A percentile compares a stretch with the other conserved stretches of the same genome.
Evolutionary conservation across 2,888 invertebrate genomes (phyloP).

Genomic region (Melinaea marsaeus): DNA sequence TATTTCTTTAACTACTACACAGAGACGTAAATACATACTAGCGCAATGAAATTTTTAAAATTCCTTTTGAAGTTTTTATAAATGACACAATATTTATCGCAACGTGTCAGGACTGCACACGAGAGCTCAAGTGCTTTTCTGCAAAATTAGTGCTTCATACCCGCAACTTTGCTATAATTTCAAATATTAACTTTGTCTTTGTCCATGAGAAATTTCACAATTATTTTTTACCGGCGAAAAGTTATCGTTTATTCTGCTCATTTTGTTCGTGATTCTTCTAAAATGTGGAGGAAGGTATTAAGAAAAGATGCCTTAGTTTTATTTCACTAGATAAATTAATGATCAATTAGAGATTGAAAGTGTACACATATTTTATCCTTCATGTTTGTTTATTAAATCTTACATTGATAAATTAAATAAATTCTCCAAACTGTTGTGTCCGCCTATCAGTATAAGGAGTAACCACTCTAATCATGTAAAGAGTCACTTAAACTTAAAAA

Average conservation of each 20-base stretch:
- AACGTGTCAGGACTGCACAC: constrained; percentile 36
- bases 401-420: too few relatives aligned
- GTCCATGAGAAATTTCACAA: constrained; percentile 15
- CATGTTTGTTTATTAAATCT: too few relatives aligned
- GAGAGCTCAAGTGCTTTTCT: constrained; percentile 7
- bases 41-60: constrained; percentile 34
- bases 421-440: too few relatives aligned
- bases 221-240: constrained; percentile 22
- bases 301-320: not conserved
- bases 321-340: not conserved
- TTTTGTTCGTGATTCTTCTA: constrained; percentile 11
- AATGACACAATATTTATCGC: constrained; percentile 48
- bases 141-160: constrained; percentile 2
- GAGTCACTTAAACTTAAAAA: too few relatives aligned
- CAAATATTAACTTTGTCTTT: constrained; percentile 14
- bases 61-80: constrained; percentile 34
- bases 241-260: constrained; percentile 6
- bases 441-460: too few relatives aligned
- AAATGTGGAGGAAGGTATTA: not conserved
- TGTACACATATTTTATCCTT: too few relatives aligned
- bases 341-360: too few relatives aligned
- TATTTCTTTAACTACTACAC: not conserved
- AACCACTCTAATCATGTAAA: too few relatives aligned
- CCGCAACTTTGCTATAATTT: constrained; percentile 12
- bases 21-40: constrained; percentile 8